A percentile compares a stretch with the other conserved stretches of the same genome.
These are phyloP conservation scores for Rousettus leschenaultii DNA, from an alignment of 2,113 vertebrate species.

Conservation along the genomic window DNA sequence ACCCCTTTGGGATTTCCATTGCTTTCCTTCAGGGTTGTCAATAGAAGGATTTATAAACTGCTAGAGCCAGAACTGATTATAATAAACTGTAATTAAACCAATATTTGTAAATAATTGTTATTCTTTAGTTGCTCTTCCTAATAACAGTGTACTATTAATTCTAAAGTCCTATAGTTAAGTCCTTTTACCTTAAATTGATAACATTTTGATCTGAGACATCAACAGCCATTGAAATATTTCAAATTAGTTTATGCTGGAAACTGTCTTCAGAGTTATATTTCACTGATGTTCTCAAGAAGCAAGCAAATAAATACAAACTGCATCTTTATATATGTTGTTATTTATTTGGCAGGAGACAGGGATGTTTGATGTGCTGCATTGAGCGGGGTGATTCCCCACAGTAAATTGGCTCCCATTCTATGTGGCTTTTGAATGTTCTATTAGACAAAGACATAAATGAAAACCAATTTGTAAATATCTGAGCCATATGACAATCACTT, in stretches of 20 bases:
- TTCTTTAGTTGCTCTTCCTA: constrained; percentile 4
- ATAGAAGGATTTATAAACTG: background rate
- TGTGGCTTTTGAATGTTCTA: background rate
- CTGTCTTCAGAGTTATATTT: background rate
- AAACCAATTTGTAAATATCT: background rate
- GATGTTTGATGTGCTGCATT: too few relatives aligned
- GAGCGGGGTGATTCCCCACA: background rate
- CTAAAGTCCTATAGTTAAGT: constrained; percentile 8
- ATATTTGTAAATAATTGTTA: constrained; percentile 25
- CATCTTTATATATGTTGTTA: constrained; percentile 27
- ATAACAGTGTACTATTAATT: background rate
- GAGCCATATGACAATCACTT: background rate
- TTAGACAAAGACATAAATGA: background rate
- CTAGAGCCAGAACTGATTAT: constrained; percentile 12
- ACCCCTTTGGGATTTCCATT: background rate
- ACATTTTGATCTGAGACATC: constrained; percentile 37
- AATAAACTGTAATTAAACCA: constrained; percentile 22
- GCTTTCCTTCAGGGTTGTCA: background rate
- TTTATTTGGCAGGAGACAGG: background rate
- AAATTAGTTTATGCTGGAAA: background rate
- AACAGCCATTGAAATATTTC: background rate
- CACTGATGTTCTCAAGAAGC: constrained; percentile 13
- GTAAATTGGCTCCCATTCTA: background rate
- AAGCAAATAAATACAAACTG: constrained; percentile 20
- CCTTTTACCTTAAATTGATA: constrained; percentile 46